These are phyloP conservation scores for Arenaria interpres DNA, from an alignment of 2,113 vertebrate genomes.

Conservation along the genomic window DNA sequence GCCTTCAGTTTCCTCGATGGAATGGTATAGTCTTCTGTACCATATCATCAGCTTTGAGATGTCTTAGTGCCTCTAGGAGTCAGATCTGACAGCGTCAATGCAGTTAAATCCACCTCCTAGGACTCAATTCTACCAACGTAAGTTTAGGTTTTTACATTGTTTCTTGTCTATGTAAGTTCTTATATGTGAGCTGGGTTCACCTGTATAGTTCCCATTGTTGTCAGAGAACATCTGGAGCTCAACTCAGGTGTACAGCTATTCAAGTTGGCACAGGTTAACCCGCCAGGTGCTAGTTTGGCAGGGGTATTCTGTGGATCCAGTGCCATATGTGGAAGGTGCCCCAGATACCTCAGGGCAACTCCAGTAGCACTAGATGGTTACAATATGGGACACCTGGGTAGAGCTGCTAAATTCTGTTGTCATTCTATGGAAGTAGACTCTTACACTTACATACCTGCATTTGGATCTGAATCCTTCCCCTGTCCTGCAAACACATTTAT, in stretches of 20 bases:
- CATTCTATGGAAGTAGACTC: background rate
- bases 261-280: too few relatives aligned
- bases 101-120: background rate
- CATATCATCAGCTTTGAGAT: background rate
- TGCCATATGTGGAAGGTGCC: background rate
- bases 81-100: background rate
- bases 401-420: background rate
- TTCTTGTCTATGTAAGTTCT: background rate
- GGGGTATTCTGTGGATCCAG: background rate
- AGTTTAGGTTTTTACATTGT: rapidly evolving
- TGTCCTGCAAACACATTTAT: background rate
- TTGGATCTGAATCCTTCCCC: background rate
- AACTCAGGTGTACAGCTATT: background rate
- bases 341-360: background rate
- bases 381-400: background rate
- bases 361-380: background rate
- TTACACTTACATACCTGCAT: background rate
- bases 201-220: background rate
- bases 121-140: background rate
- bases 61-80: background rate
- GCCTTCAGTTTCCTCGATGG: background rate
- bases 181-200: background rate
- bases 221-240: background rate
- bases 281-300: background rate
- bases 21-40: background rate